phyloP scores from a whole-genome alignment of 2,797 vertebrate genomes.

The Microcaecilia unicolor region DNA sequence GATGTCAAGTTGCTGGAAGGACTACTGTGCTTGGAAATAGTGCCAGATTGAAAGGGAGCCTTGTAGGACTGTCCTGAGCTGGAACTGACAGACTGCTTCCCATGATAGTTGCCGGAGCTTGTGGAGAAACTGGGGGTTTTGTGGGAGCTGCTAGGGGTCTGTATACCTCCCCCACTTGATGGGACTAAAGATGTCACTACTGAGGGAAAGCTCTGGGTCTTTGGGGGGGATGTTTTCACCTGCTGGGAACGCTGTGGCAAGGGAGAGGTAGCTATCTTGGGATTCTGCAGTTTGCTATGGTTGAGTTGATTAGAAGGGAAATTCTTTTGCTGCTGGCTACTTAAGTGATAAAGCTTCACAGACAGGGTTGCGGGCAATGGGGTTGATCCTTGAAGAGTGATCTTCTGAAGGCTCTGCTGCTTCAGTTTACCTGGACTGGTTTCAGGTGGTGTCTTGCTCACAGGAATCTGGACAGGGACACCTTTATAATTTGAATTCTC shows the following conservation, averaged over 20 bases:
- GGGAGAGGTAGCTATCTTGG: conserved; percentile 46
- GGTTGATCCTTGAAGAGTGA: conserved; percentile 22
- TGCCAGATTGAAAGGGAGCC: conserved; percentile 36
- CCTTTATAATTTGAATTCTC: conserved; percentile 66
- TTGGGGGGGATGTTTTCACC: conserved; percentile 48
- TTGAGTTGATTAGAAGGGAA: conserved; percentile 38
- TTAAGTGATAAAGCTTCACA: conserved; percentile 56
- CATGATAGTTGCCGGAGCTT: conserved; percentile 32
- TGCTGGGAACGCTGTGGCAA: conserved; percentile 56
- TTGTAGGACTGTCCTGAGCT: conserved; percentile 49
- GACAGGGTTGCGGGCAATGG: conserved; percentile 14
- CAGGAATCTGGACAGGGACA: conserved; percentile 41
- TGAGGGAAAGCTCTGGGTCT: conserved; percentile 51
- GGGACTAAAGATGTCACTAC: conserved; percentile 23
- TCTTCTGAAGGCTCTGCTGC: conserved; percentile 52
- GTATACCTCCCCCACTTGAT: conserved; percentile 15
- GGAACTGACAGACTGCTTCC: conserved; percentile 40
- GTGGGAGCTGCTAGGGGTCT: conserved; percentile 36
- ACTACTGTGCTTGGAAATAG: conserved; percentile 46
- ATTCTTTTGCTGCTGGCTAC: conserved; percentile 49
- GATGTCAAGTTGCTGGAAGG: conserved; percentile 39
- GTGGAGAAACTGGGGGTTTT: conserved; percentile 38
- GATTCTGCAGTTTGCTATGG: conserved; percentile 45
- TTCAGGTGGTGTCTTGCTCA: conserved; percentile 58
- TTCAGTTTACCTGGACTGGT: conserved; percentile 69